These are phyloP conservation scores for Chironomus tepperi DNA, from an alignment of 1,140 invertebrate species.

Conservation along the genomic window DNA sequence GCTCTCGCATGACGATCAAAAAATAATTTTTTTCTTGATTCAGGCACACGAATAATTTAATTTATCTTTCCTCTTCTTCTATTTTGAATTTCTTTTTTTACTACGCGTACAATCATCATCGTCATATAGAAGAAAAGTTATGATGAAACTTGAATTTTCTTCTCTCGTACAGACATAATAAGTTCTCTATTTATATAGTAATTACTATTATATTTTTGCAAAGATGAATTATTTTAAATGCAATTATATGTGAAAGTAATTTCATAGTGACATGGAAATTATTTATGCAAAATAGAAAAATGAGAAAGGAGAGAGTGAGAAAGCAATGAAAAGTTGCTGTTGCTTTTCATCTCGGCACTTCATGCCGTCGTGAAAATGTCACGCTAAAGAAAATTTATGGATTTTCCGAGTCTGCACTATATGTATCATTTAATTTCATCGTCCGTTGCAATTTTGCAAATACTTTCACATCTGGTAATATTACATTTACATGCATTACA, in stretches of 20 bases:
- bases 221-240: neutral
- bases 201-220: neutral
- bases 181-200: no score
- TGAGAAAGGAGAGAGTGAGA: no score
- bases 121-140: neutral
- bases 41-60: conserved; percentile 6
- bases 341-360: neutral
- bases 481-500: neutral
- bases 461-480: neutral
- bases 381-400: conserved; percentile 19
- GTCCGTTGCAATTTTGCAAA: neutral
- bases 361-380: conserved; percentile 21
- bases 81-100: no score
- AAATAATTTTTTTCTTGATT: neutral
- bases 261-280: neutral
- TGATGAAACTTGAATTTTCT: neutral
- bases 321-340: neutral
- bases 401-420: neutral
- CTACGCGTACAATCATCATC: no score
- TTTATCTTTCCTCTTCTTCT: neutral
- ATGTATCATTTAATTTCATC: conserved; percentile 21
- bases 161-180: no score
- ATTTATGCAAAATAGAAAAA: neutral
- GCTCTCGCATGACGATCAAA: neutral
- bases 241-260: neutral